These are phyloP conservation scores for Cremastinae sp. DNA, from an alignment of 2,888 invertebrate genomes.

Conservation along the genomic window DNA sequence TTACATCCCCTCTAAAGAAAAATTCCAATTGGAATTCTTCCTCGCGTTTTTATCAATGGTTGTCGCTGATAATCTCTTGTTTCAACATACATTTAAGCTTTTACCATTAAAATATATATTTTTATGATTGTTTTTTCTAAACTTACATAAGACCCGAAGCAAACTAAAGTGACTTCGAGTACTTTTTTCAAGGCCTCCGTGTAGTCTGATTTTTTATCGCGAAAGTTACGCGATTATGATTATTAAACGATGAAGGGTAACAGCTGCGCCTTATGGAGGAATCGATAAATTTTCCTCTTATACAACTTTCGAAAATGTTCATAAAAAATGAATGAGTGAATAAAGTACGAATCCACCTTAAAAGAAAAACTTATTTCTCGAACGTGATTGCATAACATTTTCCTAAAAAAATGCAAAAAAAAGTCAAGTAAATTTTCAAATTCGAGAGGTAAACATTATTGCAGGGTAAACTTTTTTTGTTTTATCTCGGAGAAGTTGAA, in stretches of 20 bases:
- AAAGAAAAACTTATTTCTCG: too few relatives aligned
- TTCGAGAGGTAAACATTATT: too few relatives aligned
- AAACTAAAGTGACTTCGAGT: slow-evolving; percentile 21
- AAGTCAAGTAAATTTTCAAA: too few relatives aligned
- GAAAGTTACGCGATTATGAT: slow-evolving; percentile 19
- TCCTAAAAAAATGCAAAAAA: too few relatives aligned
- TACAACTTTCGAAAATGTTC: too few relatives aligned
- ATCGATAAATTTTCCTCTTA: slow-evolving; percentile 35
- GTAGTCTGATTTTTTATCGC: not conserved
- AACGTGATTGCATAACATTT: too few relatives aligned
- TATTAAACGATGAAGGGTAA: slow-evolving; percentile 61
- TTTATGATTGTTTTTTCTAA: too few relatives aligned
- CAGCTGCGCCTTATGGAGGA: slow-evolving; percentile 70
- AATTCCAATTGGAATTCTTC: slow-evolving; percentile 70
- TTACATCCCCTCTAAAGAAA: slow-evolving; percentile 43
- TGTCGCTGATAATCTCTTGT: slow-evolving; percentile 29
- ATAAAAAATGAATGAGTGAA: not conserved
- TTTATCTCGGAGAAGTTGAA: not conserved
- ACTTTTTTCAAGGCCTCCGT: slow-evolving; percentile 17
- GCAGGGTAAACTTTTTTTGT: too few relatives aligned
- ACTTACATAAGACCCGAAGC: slow-evolving; percentile 22
- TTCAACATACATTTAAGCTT: slow-evolving; percentile 6
- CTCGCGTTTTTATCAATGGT: slow-evolving; percentile 49
- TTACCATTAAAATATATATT: too few relatives aligned
- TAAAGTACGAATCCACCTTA: not conserved